A percentile compares a stretch with the other conserved stretches of the same genome.
Conservation (phyloP, 2,113 vertebrate species). For the Oreochromis tanganicae region DNA sequence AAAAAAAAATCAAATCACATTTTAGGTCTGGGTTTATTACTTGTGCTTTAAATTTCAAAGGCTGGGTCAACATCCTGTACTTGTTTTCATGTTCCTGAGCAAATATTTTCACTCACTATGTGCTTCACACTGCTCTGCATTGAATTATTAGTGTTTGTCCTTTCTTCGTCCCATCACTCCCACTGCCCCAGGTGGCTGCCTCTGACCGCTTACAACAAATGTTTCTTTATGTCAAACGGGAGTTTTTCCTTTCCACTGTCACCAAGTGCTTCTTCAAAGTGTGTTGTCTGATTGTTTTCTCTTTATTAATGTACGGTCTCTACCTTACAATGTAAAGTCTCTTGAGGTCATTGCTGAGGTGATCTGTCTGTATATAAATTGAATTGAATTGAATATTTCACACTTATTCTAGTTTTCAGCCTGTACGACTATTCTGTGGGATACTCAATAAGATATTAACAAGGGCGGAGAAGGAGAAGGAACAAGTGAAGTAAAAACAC, state of each 20-base stretch:
- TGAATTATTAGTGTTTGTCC: not conserved
- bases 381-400: not conserved
- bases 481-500: not conserved
- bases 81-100: accelerated
- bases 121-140: not conserved
- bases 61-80: accelerated
- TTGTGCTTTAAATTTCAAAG: not conserved
- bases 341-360: not conserved
- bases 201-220: not conserved
- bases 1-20: not conserved
- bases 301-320: not conserved
- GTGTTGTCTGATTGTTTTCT: not conserved
- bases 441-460: not conserved
- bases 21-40: not conserved
- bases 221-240: not conserved
- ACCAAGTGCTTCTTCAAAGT: not conserved
- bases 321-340: not conserved
- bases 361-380: not conserved
- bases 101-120: not conserved
- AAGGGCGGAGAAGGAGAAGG: not conserved
- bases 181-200: not conserved
- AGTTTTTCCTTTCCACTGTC: not conserved
- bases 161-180: not conserved
- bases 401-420: not conserved
- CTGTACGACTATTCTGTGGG: accelerated